Base-by-base conservation (phyloP, 2,888 invertebrate genomes). In the Athrips mouffetella region DNA sequence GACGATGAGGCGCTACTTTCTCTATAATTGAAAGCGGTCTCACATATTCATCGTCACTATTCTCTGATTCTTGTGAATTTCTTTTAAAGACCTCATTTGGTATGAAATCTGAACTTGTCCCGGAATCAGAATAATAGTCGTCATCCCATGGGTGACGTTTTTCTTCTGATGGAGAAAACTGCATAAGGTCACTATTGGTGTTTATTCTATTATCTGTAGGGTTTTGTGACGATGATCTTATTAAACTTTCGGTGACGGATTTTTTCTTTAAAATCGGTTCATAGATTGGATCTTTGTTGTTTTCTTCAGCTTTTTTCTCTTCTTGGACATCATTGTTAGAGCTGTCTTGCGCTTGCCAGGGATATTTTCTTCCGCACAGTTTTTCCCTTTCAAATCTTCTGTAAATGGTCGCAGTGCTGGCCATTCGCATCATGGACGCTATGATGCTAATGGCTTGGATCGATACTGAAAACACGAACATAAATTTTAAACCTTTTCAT, bases 341-440 rank as follows among this genome's bases (percentile, higher is more conserved):
- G n/a, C 60, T 50, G 31, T 68, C 58, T 6, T 53, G 23, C 10
- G 16, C 62, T 16, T 90, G 90, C 95, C 95, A 95, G 1, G 94
- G 94, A 73, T 94, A 92, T 65, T 89, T 90, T 40, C 91, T 90
- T 0, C 94, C 94, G 45, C 91, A 91, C 25, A 93, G 67, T 63
- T 93, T 93, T 77, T 95, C 94, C 57, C 94, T 91, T 77, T 94
- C 94, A 67, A 94, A 94, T 66, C 94, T 90, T 75, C 94, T 92
- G 65, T 93, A 95, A 18, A 91, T 83, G 20, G 93, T 91, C 11
- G 94, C 93, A 30, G 92, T 92, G 48, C 91, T 90, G 0, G 94
- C 91, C 83, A 94, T 87, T 65, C 93, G 90, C 20, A 92, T 83
- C 27, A 93, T 83, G 1, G 94, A 93, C 55, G 92, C 90, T 1